Evolutionary conservation across 2,113 vertebrate species (phyloP).

Genomic region (Xerus inauris): DNA sequence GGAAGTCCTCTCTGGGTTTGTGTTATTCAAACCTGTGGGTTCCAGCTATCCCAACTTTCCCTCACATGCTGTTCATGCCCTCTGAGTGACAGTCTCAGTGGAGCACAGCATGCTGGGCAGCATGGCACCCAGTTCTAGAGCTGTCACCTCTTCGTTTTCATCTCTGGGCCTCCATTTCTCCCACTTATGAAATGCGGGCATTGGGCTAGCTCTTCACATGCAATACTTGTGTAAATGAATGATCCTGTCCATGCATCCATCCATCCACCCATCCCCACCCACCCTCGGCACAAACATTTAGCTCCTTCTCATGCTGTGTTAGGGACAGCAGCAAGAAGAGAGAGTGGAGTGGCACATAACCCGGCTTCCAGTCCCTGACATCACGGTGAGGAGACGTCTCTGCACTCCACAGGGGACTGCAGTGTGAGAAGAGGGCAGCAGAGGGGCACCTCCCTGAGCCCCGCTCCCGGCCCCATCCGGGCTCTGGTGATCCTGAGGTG

Average conservation of each 20-base stretch:
- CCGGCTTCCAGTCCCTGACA: neutral
- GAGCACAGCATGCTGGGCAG: rapidly evolving
- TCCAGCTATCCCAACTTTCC: neutral
- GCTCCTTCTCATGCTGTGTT: neutral
- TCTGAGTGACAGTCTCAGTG: too few relatives aligned
- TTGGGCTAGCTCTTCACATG: neutral
- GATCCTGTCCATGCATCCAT: neutral
- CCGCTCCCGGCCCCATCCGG: too few relatives aligned
- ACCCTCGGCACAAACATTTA: neutral
- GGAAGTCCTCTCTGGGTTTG: too few relatives aligned
- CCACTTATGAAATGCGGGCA: neutral
- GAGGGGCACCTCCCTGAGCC: neutral
- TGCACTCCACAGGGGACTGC: neutral
- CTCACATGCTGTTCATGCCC: neutral
- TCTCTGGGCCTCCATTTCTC: neutral
- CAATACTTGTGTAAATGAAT: neutral
- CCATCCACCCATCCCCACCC: neutral
- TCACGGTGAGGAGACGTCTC: neutral
- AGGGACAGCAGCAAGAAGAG: neutral
- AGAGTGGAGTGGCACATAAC: neutral
- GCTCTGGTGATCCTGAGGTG: too few relatives aligned
- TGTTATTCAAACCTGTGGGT: neutral
- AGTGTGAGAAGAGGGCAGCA: neutral
- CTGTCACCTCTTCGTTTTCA: neutral
- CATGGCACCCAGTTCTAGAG: neutral